These are phyloP conservation scores for Dasypus novemcinctus DNA, from an alignment of 2,113 vertebrate species.

Conservation along the genomic window DNA sequence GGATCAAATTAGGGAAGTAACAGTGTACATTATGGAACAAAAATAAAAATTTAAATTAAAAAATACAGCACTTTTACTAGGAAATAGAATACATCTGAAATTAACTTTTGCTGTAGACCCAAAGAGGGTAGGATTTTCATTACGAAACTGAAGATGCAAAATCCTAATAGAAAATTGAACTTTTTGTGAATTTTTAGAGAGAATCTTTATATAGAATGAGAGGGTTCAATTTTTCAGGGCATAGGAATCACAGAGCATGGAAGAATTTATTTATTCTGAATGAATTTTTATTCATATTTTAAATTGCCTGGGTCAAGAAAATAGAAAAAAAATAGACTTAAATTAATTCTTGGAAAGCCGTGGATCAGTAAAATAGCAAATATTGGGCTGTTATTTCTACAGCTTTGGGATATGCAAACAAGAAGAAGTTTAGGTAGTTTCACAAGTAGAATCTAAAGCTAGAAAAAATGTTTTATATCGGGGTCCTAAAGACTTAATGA, in stretches of 20 bases:
- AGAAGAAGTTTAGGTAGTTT: background rate
- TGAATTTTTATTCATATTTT: background rate
- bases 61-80: background rate
- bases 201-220: background rate
- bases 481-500: background rate
- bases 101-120: conserved; percentile 1
- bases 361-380: background rate
- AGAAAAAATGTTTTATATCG: background rate
- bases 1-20: background rate
- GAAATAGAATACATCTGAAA: background rate
- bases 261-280: background rate
- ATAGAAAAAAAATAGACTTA: conserved; percentile 17
- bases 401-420: background rate
- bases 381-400: background rate
- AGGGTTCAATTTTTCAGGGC: background rate
- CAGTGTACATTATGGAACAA: background rate
- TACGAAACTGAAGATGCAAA: background rate
- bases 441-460: background rate
- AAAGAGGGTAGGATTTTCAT: background rate
- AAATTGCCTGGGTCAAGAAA: background rate
- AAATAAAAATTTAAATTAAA: background rate
- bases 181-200: background rate
- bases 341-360: background rate
- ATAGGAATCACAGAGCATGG: rapidly evolving
- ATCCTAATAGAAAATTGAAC: background rate